These are phyloP conservation scores for Monodelphis domestica DNA, from an alignment of 2,797 vertebrate genomes.

Conservation along the genomic window DNA sequence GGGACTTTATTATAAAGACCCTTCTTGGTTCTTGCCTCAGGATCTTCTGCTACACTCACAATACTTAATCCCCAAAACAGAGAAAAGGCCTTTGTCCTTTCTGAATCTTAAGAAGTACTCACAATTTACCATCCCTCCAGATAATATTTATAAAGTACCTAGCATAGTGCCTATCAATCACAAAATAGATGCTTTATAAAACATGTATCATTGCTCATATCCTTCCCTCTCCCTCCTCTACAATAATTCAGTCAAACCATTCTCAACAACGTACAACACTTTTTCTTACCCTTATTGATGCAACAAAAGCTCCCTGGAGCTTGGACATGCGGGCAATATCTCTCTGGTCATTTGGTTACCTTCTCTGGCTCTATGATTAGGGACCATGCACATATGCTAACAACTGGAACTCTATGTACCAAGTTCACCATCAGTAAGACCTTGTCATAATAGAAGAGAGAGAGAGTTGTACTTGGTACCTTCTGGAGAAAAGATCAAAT, in stretches of 20 bases:
- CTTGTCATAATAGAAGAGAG: slow-evolving; percentile 18
- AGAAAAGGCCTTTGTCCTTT: not conserved
- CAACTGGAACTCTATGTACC: not conserved
- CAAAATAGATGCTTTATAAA: not conserved
- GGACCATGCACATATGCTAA: not conserved
- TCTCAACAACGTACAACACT: not conserved
- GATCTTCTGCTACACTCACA: not conserved
- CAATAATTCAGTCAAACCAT: not conserved
- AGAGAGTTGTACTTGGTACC: too few relatives aligned
- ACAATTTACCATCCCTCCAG: not conserved
- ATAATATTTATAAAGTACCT: not conserved
- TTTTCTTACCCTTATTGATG: not conserved
- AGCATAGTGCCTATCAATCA: not conserved
- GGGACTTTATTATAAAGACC: not conserved
- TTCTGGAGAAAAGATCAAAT: too few relatives aligned
- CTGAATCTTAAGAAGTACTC: not conserved
- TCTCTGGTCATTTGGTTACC: not conserved
- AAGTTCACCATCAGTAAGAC: not conserved
- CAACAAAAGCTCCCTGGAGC: not conserved
- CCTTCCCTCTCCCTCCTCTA: not conserved
- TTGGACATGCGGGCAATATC: not conserved
- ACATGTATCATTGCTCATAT: too few relatives aligned
- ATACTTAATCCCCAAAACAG: not conserved
- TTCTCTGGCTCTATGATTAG: not conserved
- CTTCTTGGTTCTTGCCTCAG: not conserved